Evolutionary conservation across 2,797 vertebrate genomes (phyloP), one percentile per base, ranked within the genome.

Genomic region (Eupleurogrammus muticus): DNA sequence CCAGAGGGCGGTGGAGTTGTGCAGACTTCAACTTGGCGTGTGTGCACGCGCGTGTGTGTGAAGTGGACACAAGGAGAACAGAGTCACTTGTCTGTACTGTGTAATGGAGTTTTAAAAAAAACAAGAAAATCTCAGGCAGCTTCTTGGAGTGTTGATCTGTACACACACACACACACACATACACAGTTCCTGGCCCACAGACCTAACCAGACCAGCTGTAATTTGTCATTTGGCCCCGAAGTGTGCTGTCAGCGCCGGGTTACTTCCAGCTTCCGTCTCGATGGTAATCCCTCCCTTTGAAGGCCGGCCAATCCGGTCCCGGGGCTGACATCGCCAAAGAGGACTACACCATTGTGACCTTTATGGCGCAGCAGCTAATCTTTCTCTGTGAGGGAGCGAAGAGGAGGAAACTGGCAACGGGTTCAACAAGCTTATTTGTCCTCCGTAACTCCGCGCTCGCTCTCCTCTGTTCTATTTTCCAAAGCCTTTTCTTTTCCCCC

Each of bases 31-130:
- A 44, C 63, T 68, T 55, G 56, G 56, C 24, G 34, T 36, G 46
- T 42, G 55, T 38, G 51, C 68, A 58, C 10, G 56, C 54, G n/a
- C 6, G 28, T 17, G 44, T 38, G 64, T 76, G 69, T 66, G 72
- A 75, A 82, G 62, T 35, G 69, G 59, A 80, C 48, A 78, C 51
- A 21, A 71, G 80, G 66, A 81, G 76, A 90, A 84, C 76, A 75
- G 84, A 85, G 48, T 81, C 88, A 87, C 86, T 93, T 77, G 62
- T 82, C 83, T 90, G 88, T 89, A 91, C 83, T 90, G 88, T 89
- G 90, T 91, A 92, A 93, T 90, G 81, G 84, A 92, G 80, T 80
- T n/a, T n/a, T n/a, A n/a, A n/a, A n/a, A n/a, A n/a, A n/a, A n/a
- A n/a, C n/a, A n/a, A n/a, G n/a, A 77, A 87, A 87, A 92, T 77